Percentiles rank a stretch among this genome's conserved stretches.
Evolutionary conservation across 2,888 invertebrate species (phyloP).

Genomic region (Lucinisca nassula): DNA sequence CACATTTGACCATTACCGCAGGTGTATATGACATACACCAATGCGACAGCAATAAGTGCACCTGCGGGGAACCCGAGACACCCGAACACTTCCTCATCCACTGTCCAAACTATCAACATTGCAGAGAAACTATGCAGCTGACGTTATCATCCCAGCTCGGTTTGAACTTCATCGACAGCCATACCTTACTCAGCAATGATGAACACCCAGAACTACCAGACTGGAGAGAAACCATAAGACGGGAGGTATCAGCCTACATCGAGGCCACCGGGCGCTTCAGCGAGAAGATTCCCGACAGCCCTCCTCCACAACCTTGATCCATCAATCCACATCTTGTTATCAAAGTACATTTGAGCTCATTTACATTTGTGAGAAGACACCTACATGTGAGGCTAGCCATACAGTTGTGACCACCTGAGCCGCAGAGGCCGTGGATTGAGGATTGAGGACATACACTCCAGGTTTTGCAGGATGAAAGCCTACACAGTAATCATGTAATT

Average conservation of each 20-base stretch:
- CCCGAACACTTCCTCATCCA: neutral
- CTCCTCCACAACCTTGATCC: neutral
- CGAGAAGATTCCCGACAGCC: neutral
- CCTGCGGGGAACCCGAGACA: neutral
- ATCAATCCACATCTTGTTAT: conserved; percentile 1
- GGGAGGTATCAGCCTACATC: neutral
- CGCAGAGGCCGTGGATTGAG: too few relatives aligned
- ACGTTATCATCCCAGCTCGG: neutral
- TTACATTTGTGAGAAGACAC: neutral
- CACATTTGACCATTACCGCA: too few relatives aligned
- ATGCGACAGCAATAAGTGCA: too few relatives aligned
- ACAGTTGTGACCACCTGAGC: too few relatives aligned
- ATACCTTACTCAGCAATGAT: conserved; percentile 3
- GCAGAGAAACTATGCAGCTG: conserved; percentile 4
- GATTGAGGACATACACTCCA: too few relatives aligned
- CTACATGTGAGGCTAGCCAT: too few relatives aligned
- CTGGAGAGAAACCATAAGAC: neutral
- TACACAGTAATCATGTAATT: too few relatives aligned
- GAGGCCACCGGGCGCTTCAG: too few relatives aligned
- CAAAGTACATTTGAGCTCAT: neutral
- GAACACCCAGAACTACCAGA: neutral
- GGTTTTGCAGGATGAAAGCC: too few relatives aligned
- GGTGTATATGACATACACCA: too few relatives aligned
- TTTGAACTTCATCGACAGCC: neutral
- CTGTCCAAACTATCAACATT: conserved; percentile 3